Percentiles rank a stretch among this genome's conserved stretches.
phyloP scores from a whole-genome alignment of 2,113 vertebrate genomes.

The Micronycteris hirsuta region DNA sequence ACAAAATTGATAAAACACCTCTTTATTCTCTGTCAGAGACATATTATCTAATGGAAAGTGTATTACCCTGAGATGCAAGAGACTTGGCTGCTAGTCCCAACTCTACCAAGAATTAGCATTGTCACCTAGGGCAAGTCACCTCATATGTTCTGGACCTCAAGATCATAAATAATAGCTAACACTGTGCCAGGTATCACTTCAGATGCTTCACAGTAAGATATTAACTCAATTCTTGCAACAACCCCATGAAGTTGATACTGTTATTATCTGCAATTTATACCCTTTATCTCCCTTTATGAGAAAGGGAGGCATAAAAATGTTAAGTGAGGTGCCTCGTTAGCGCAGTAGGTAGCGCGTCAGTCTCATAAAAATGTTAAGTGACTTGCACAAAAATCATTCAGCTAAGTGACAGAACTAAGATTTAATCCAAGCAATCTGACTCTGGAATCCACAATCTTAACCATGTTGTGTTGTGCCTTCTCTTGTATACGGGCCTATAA shows the following conservation, averaged over 20 bases:
- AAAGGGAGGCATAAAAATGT: not conserved
- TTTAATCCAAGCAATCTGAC: not conserved
- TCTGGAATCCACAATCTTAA: not conserved
- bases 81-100: not conserved
- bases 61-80: not conserved
- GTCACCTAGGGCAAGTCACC: not conserved
- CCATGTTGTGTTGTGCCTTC: not conserved
- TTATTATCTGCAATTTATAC: slow-evolving; percentile 26
- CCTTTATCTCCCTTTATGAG: no score
- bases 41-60: not conserved
- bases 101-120: not conserved
- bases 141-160: not conserved
- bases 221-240: slow-evolving; percentile 29
- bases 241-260: not conserved
- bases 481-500: not conserved
- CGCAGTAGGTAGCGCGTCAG: no score
- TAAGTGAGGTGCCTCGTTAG: no score
- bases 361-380: not conserved
- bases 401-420: slow-evolving; percentile 1
- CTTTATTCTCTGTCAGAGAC: not conserved
- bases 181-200: not conserved
- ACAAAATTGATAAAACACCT: slow-evolving; percentile 3
- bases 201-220: not conserved
- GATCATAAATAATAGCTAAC: slow-evolving; percentile 38
- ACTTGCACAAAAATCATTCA: not conserved